Evolutionary conservation across 2,797 vertebrate genomes (phyloP).

Genomic region (Dendrocincla tyrannina): DNA sequence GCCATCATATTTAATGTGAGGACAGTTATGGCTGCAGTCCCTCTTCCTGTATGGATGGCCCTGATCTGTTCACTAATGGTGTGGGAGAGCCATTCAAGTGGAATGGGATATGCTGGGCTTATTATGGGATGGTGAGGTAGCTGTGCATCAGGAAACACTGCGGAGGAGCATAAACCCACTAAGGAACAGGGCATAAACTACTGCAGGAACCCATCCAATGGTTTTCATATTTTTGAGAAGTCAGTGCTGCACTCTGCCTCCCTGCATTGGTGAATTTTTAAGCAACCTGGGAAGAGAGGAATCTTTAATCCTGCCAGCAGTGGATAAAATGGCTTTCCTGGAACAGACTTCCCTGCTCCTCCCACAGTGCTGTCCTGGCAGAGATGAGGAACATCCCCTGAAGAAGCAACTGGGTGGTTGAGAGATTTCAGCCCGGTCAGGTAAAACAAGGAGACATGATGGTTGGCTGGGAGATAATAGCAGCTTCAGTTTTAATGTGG

Average conservation of each 20-base stretch:
- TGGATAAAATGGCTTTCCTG: not conserved
- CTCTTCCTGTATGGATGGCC: not conserved
- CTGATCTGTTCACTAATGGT: accelerated
- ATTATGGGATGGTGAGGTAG: not conserved
- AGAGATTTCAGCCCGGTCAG: not conserved
- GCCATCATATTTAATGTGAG: not conserved
- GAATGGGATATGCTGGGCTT: not conserved
- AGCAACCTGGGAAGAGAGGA: not conserved
- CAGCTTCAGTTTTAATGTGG: not conserved
- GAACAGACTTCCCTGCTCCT: not conserved
- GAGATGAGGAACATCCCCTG: not conserved
- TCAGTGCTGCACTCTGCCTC: accelerated
- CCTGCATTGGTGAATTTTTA: not conserved
- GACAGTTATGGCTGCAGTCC: not conserved
- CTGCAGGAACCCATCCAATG: not conserved
- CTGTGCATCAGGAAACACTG: accelerated
- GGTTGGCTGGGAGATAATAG: not conserved
- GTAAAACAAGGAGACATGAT: not conserved
- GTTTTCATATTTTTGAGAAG: not conserved
- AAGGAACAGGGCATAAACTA: not conserved
- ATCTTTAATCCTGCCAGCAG: not conserved
- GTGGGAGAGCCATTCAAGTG: not conserved
- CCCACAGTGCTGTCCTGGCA: accelerated
- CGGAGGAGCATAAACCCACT: not conserved
- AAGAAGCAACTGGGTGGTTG: not conserved